Evolutionary conservation across 2,113 vertebrate genomes (phyloP).

Genomic region (Hippolais icterina): DNA sequence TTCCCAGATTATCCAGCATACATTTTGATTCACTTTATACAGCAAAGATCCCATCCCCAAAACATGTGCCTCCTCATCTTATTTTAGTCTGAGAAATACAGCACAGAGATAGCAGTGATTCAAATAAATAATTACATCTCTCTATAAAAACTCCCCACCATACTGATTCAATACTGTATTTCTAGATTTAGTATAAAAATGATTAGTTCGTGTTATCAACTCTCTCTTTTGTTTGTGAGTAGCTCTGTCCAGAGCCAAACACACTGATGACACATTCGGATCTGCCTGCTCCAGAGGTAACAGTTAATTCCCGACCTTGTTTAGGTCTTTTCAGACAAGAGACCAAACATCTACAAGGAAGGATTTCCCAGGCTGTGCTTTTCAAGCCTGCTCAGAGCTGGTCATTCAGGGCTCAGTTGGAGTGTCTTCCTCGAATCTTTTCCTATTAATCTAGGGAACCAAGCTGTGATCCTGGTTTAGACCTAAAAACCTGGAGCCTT

Average conservation of each 20-base stretch:
- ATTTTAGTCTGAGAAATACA: background rate
- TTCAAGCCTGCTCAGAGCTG: slow-evolving; percentile 42
- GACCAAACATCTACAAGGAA: background rate
- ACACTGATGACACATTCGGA: background rate
- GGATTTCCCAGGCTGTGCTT: slow-evolving; percentile 65
- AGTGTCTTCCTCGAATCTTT: slow-evolving; percentile 6
- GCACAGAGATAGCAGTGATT: background rate
- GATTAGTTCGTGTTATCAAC: background rate
- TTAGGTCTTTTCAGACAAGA: slow-evolving; percentile 1
- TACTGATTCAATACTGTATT: background rate
- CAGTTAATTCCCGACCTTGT: background rate
- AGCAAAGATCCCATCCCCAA: background rate
- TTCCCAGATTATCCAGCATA: background rate
- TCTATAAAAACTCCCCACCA: background rate
- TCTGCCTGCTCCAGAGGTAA: background rate
- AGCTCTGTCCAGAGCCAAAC: background rate
- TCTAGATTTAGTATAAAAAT: background rate
- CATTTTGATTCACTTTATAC: background rate
- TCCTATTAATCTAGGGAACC: background rate
- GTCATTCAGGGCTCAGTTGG: background rate
- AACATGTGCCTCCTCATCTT: background rate
- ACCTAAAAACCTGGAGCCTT: slow-evolving; percentile 14
- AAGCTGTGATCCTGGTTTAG: slow-evolving; percentile 34
- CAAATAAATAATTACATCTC: background rate
- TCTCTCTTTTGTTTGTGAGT: background rate